Percentiles rank a stretch among this genome's conserved stretches.
These are phyloP conservation scores for Diglossa cyanea DNA, from an alignment of 2,797 vertebrate genomes.

Conservation along the genomic window DNA sequence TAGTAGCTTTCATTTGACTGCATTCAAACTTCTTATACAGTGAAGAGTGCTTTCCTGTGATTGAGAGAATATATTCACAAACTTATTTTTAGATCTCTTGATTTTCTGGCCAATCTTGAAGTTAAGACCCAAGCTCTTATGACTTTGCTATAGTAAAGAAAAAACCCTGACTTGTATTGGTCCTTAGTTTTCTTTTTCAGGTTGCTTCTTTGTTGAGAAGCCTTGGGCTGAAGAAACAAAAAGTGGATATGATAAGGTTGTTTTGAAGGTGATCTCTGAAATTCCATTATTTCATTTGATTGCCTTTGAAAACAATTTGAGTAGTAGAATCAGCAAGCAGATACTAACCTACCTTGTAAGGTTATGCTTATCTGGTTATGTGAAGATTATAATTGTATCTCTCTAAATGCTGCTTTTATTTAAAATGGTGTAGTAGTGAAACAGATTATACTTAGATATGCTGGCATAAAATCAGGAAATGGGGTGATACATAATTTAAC, in stretches of 20 bases:
- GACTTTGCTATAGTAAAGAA: background rate
- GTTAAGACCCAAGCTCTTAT: background rate
- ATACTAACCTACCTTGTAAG: background rate
- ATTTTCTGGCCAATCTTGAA: background rate
- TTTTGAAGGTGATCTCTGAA: background rate
- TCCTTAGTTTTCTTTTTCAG: background rate
- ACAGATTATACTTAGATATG: background rate
- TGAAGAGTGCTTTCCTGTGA: background rate
- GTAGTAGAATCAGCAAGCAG: background rate
- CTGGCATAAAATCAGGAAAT: background rate
- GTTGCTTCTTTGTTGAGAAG: background rate
- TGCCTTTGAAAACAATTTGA: background rate
- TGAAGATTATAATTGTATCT: background rate
- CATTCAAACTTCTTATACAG: background rate
- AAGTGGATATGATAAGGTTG: background rate
- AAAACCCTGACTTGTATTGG: background rate
- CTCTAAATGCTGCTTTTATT: background rate
- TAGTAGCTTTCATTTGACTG: background rate
- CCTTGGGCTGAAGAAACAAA: background rate
- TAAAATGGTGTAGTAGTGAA: background rate
- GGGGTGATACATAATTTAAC: background rate
- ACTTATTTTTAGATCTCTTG: background rate
- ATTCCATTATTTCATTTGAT: background rate
- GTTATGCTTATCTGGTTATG: background rate
- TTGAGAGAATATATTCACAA: background rate